Conservation (phyloP, 2,797 vertebrate species). For the Notolabrus celidotus region DNA sequence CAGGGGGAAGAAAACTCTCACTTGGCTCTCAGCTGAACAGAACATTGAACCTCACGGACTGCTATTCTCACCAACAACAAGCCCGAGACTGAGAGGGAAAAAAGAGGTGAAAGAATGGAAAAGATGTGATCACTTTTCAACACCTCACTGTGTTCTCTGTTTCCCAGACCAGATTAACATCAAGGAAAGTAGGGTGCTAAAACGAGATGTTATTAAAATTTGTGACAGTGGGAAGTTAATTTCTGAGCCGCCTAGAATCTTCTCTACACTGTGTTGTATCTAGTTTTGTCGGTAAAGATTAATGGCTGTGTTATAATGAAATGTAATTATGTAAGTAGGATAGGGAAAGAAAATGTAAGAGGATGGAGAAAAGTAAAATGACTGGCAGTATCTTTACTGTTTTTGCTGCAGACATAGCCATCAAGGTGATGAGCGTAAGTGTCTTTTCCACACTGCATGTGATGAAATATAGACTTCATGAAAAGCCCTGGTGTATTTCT, state of each 20-base stretch:
- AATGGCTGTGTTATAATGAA: conserved; percentile 47
- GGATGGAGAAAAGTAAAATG: conserved; percentile 4
- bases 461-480: conserved; percentile 65
- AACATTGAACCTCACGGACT: conserved; percentile 18
- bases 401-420: conserved; percentile 26
- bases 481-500: conserved; percentile 37
- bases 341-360: no score
- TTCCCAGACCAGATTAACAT: conserved; percentile 36
- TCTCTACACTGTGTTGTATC: not conserved
- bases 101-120: conserved; percentile 17
- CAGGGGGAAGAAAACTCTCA: not conserved
- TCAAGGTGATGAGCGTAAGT: conserved; percentile 53
- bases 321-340: conserved; percentile 54
- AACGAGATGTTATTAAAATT: conserved; percentile 49
- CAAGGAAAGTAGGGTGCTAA: conserved; percentile 39
- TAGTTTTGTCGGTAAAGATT: conserved; percentile 44
- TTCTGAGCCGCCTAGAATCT: no score
- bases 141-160: conserved; percentile 36
- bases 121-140: conserved; percentile 45
- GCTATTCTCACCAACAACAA: conserved; percentile 14
- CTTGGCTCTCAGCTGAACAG: conserved; percentile 14
- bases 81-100: conserved; percentile 17
- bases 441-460: conserved; percentile 40
- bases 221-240: conserved; percentile 25
- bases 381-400: conserved; percentile 16